phyloP scores from a whole-genome alignment of 1,140 invertebrate genomes.

The Drosophila albomicans region DNA sequence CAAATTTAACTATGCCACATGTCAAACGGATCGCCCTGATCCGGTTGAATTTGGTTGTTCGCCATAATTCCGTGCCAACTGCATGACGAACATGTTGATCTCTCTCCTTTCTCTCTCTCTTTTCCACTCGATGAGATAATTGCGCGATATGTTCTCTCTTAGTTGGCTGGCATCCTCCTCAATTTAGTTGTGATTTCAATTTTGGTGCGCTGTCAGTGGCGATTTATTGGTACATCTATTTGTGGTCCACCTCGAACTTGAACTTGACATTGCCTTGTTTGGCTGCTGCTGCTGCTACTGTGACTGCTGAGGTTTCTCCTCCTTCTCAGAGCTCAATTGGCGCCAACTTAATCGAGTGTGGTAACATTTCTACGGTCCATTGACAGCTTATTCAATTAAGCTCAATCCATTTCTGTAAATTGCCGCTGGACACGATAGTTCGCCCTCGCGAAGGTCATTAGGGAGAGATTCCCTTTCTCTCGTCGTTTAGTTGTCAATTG shows the following conservation, averaged over 20 bases:
- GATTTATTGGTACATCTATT: slow-evolving; percentile 50
- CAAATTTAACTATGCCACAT: slow-evolving; percentile 12
- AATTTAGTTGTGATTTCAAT: slow-evolving; percentile 16
- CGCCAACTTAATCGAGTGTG: slow-evolving; percentile 1
- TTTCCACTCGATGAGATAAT: slow-evolving; percentile 59
- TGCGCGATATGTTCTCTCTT: slow-evolving; percentile 23
- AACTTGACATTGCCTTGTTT: slow-evolving; percentile 54
- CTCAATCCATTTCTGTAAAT: background rate
- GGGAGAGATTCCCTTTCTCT: background rate
- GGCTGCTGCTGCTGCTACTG: slow-evolving; percentile 27
- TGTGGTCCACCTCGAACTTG: slow-evolving; percentile 45
- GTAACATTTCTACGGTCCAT: background rate
- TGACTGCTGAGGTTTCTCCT: slow-evolving; percentile 9
- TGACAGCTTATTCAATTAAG: background rate
- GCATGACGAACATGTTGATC: slow-evolving; percentile 5
- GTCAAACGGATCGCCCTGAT: slow-evolving; percentile 46
- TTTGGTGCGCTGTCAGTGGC: slow-evolving; percentile 31
- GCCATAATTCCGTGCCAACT: slow-evolving; percentile 54
- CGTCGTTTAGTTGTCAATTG: background rate
- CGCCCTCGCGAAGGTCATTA: background rate
- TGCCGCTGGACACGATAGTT: background rate
- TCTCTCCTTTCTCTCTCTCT: background rate
- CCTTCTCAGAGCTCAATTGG: background rate
- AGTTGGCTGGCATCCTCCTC: background rate
- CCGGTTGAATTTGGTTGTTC: slow-evolving; percentile 69